Base-by-base conservation (phyloP, 2,113 vertebrate genomes). In the Capreolus pygargus region DNA sequence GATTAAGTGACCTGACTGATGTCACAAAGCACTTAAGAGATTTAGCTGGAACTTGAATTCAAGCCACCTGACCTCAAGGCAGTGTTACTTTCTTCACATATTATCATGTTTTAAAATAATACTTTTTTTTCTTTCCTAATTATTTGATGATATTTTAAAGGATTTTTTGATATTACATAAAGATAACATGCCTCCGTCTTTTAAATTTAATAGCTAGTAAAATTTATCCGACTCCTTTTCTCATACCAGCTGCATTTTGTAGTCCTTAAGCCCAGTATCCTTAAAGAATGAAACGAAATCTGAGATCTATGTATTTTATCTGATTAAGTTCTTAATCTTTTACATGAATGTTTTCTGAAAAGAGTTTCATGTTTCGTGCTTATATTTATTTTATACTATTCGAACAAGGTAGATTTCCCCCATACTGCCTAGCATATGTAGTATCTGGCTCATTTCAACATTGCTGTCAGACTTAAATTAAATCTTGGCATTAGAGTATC, bases 271-370 rank as follows among this genome's bases (percentile, higher is more conserved):
- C n/a, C 17, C 28, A 3, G 47, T 7, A n/a, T 47, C 79, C 60
- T 67, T 88, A 94, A 95, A 91, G 52, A 94, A 86, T 82, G 30
- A 95, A 74, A 92, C 14, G n/a, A 90, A 94, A 87, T 92, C 57
- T 87, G 79, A 97, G 60, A 50, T 91, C 78, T 95, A 74, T 94
- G 36, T 95, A 52, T 83, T 98, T 97, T 64, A 91, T 76, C 70
- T 86, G 47, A 78, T 93, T 76, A 92, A 67, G 67, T 93, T 1
- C 78, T 97, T 86, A 79, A 39, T 70, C 52, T 83, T 96, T 93
- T 57, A 64, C 28, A 54, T 70, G 87, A 86, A 74, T 94, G 7
- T 78, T 95, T 94, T 97, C 83, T 89, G 70, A 86, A 96, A 92
- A 89, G 17, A 15, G 36, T 90, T 92, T 84, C 7, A 67, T 64